Evolutionary conservation across 2,113 vertebrate species (phyloP).

Genomic region (Poeciliopsis occidentalis): DNA sequence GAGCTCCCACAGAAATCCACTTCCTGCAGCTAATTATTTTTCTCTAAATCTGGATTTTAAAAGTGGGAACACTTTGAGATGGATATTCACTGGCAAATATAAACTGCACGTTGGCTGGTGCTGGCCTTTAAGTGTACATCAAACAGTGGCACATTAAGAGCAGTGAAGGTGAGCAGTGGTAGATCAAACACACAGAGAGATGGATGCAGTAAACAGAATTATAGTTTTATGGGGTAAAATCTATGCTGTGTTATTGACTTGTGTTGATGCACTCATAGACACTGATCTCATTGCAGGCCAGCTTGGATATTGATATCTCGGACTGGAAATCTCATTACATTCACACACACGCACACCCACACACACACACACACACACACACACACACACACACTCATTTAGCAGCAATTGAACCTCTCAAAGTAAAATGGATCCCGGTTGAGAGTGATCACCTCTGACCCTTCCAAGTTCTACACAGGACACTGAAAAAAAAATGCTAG

Average conservation of each 20-base stretch:
- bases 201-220: conserved; percentile 56
- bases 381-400: conserved; percentile 25
- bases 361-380: conserved; percentile 7
- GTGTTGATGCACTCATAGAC: conserved; percentile 62
- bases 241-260: conserved; percentile 57
- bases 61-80: neutral
- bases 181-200: conserved; percentile 17
- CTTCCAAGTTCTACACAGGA: neutral
- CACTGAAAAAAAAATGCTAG: neutral
- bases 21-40: conserved; percentile 4
- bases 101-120: neutral
- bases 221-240: conserved; percentile 66
- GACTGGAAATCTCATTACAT: conserved; percentile 63
- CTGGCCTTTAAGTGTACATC: conserved; percentile 5
- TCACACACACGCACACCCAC: conserved; percentile 8
- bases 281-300: conserved; percentile 58
- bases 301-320: conserved; percentile 59
- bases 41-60: neutral
- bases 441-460: neutral
- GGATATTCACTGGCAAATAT: neutral
- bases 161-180: conserved; percentile 4
- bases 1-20: conserved; percentile 14
- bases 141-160: neutral
- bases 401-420: conserved; percentile 32
- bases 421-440: conserved; percentile 36